Percentiles rank a stretch among this genome's conserved stretches.
phyloP scores from a whole-genome alignment of 2,113 vertebrate species.

The Oryzias celebensis region DNA sequence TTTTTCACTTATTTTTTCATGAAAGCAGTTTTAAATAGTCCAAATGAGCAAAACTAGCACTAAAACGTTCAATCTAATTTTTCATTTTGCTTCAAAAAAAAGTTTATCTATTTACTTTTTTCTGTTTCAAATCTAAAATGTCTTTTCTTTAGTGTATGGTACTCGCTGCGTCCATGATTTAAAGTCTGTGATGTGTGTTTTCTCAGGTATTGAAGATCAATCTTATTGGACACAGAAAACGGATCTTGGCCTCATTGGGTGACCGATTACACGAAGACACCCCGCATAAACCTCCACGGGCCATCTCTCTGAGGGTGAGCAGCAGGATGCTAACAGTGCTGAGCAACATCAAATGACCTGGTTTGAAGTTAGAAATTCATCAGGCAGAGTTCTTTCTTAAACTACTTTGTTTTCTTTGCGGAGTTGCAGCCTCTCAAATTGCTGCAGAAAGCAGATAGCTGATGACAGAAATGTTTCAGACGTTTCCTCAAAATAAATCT shows the following conservation, averaged over 20 bases:
- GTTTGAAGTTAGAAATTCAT: neutral
- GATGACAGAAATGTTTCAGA: slow-evolving; percentile 29
- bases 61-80: too few species aligned
- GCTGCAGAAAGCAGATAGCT: slow-evolving; percentile 26
- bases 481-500: neutral
- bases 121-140: too few species aligned
- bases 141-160: neutral
- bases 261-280: slow-evolving; percentile 95
- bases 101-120: too few species aligned
- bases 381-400: slow-evolving; percentile 19
- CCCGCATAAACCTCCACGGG: slow-evolving; percentile 93
- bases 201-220: slow-evolving; percentile 92
- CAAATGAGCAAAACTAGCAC: too few species aligned
- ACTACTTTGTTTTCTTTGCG: slow-evolving; percentile 18
- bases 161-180: neutral
- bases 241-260: slow-evolving; percentile 92
- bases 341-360: neutral
- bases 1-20: too few species aligned
- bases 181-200: slow-evolving; percentile 5
- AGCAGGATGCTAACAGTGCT: neutral
- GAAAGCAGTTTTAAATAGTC: too few species aligned
- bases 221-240: slow-evolving; percentile 94
- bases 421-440: slow-evolving; percentile 9
- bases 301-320: slow-evolving; percentile 93
- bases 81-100: too few species aligned